Evolutionary conservation across 1,140 invertebrate genomes (phyloP).

Genomic region (Listronotus bonariensis): DNA sequence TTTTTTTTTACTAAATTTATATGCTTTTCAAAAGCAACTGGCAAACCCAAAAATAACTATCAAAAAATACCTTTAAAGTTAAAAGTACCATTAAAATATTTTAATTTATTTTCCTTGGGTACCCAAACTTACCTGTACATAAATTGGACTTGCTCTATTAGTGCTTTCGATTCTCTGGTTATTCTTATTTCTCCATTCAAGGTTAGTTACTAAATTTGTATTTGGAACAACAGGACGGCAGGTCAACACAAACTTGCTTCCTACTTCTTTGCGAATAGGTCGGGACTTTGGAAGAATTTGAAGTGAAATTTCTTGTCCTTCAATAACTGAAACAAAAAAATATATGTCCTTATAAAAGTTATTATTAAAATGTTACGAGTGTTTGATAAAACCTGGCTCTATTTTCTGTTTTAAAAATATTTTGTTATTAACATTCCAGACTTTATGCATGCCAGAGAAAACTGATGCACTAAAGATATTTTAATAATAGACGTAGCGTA

Average conservation of each 20-base stretch:
- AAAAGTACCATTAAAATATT: too few species aligned
- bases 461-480: too few species aligned
- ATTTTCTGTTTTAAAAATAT: background rate
- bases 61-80: too few species aligned
- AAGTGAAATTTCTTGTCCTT: slow-evolving; percentile 50
- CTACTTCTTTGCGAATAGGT: slow-evolving; percentile 69
- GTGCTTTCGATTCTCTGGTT: slow-evolving; percentile 65
- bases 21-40: too few species aligned
- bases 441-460: too few species aligned
- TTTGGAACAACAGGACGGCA: slow-evolving; percentile 69
- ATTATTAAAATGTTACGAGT: background rate
- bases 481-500: too few species aligned
- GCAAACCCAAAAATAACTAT: too few species aligned
- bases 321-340: slow-evolving; percentile 39
- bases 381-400: too few species aligned
- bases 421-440: too few species aligned
- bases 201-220: slow-evolving; percentile 63
- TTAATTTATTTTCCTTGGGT: too few species aligned
- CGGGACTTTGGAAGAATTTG: slow-evolving; percentile 69
- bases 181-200: slow-evolving; percentile 73
- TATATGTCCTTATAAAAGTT: too few species aligned
- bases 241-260: slow-evolving; percentile 71
- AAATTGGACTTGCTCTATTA: slow-evolving; percentile 43
- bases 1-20: too few species aligned
- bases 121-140: slow-evolving; percentile 48